Evolutionary conservation across 2,888 invertebrate species (phyloP).

Genomic region (Eledone cirrhosa): DNA sequence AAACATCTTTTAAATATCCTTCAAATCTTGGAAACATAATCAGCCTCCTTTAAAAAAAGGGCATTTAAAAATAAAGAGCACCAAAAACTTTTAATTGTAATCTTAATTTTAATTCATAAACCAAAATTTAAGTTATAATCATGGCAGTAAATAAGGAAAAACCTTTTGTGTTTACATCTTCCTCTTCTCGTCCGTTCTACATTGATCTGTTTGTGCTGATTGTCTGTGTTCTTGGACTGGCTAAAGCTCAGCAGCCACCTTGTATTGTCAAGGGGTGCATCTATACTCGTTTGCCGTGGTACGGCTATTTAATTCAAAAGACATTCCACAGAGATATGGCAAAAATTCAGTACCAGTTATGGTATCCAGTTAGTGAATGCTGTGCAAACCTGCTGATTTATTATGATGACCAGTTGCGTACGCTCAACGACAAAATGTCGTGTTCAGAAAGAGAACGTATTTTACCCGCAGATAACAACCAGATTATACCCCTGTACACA

Average conservation of each 20-base stretch:
- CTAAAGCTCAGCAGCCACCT: conserved; percentile 15
- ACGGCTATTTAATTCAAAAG: conserved; percentile 57
- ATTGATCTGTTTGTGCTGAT: conserved; percentile 20
- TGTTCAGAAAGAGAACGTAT: conserved; percentile 50
- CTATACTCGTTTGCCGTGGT: conserved; percentile 53
- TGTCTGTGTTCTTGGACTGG: conserved; percentile 19
- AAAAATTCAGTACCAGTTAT: conserved; percentile 55
- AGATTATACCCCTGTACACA: conserved; percentile 52
- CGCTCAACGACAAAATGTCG: conserved; percentile 48
- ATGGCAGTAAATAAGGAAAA: neutral
- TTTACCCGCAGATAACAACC: conserved; percentile 52
- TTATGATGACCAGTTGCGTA: conserved; percentile 56
- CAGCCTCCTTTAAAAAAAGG: no score
- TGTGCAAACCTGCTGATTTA: conserved; percentile 56
- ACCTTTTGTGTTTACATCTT: neutral
- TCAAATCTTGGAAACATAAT: no score
- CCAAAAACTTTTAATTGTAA: neutral
- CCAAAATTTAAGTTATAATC: no score
- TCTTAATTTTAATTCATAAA: no score
- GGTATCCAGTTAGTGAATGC: conserved; percentile 56
- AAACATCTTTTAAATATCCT: no score
- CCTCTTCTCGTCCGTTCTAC: neutral
- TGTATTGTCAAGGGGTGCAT: conserved; percentile 54
- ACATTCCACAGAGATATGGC: conserved; percentile 54
- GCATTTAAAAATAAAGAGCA: neutral